Evolutionary conservation across 2,888 invertebrate species (phyloP), one percentile per base, ranked within the genome.

Genomic region (Mimas tiliae): DNA sequence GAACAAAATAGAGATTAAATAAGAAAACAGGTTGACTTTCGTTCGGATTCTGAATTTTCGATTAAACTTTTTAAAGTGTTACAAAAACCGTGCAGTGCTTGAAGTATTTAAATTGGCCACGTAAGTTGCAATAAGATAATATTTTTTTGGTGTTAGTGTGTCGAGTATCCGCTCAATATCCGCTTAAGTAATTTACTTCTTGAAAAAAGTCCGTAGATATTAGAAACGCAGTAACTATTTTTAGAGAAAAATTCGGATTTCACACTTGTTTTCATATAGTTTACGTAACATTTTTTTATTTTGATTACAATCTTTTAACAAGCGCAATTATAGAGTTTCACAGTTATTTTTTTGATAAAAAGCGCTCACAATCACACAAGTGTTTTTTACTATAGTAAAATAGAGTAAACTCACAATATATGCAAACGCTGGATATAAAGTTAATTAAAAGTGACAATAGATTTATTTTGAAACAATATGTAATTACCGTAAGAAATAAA

Each of bases 1-100:
- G 78, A 69, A 76, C 80, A 81, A 81, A 84, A 83, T 79, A 76
- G 72, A 76, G 77, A 83, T 83, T 82, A 74, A 81, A 79, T 78
- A 81, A 82, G 79, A 84, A n/a, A 83, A 80, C 68, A 53, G 83
- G 87, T 89, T 85, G 85, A 76, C 76, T 87, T 78, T 80, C 76
- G 74, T 63, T 62, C 27, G 55, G 77, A 72, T 63, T 34, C 53
- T 19, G 21, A 21, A 21, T 75, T 73, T 67, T 75, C 68, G 72
- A 78, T 80, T 76, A 73, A 77, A 78, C 77, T 74, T 67, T 65
- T 3, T 33, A 7, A 66, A 34, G 7, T 8, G 71, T 12, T 51
- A 68, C 73, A 67, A 65, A 71, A 72, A 70, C 69, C 68, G 45
- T 42, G 19, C 69, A 64, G 50, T 53, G 62, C 69, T 69, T 66